A percentile compares a stretch with the other conserved stretches of the same genome.
phyloP scores from a whole-genome alignment of 2,113 vertebrate species.

The Oryzias woworae region DNA sequence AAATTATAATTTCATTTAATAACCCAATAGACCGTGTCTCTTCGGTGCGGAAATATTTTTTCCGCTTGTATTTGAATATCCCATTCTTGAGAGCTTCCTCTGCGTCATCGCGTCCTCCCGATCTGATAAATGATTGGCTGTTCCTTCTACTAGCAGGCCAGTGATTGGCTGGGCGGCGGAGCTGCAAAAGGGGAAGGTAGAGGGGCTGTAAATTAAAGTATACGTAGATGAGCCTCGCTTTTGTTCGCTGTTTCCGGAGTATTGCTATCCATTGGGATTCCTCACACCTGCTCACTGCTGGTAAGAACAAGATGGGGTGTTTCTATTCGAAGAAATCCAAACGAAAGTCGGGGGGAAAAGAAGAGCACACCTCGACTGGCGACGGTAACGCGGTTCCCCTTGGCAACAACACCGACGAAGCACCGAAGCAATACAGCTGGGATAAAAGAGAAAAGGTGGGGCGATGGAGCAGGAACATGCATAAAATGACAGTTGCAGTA shows the following conservation, averaged over 20 bases:
- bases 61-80: constrained; percentile 2
- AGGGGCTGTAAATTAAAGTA: constrained; percentile 42
- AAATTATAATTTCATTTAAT: no score
- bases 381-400: constrained; percentile 70
- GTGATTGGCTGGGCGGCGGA: constrained; percentile 64
- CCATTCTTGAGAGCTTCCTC: constrained; percentile 1
- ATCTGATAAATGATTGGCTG: constrained; percentile 56
- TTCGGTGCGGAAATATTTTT: not conserved
- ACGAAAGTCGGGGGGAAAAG: constrained; percentile 73
- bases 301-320: constrained; percentile 73
- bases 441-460: constrained; percentile 82
- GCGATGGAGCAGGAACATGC: no score
- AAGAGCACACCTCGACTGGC: constrained; percentile 48
- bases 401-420: constrained; percentile 73
- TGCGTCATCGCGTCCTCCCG: not conserved
- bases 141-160: constrained; percentile 2
- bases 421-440: constrained; percentile 84
- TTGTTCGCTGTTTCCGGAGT: not conserved
- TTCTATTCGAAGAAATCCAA: constrained; percentile 82
- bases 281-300: not conserved
- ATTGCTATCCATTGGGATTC: not conserved
- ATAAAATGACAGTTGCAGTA: not conserved
- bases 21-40: no score
- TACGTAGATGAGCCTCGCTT: not conserved
- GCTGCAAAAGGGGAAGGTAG: constrained; percentile 71